These are phyloP conservation scores for Caenorhabditis imperialis DNA, from an alignment of 2,888 invertebrate genomes.

Conservation along the genomic window DNA sequence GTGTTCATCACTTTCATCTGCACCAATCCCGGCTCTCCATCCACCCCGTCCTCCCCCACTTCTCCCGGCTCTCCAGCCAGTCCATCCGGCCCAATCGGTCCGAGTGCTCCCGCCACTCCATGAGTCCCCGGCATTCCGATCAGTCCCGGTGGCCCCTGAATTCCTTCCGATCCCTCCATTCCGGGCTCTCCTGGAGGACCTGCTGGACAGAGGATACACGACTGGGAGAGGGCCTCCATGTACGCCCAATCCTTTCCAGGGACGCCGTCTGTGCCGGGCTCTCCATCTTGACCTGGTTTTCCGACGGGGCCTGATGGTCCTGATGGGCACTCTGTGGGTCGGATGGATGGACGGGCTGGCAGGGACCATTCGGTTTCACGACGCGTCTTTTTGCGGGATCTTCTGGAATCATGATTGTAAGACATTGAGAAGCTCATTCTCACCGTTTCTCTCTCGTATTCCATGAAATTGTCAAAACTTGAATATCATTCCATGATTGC, in stretches of 20 bases:
- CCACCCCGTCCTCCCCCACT: slow-evolving; percentile 27
- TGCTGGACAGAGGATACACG: slow-evolving; percentile 37
- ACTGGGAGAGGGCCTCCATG: slow-evolving; percentile 14
- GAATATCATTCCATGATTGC: slow-evolving; percentile 23
- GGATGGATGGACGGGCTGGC: slow-evolving; percentile 18
- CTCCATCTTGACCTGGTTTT: slow-evolving; percentile 26
- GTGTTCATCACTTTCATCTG: slow-evolving; percentile 29
- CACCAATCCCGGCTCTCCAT: slow-evolving; percentile 23
- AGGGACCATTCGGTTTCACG: slow-evolving; percentile 10
- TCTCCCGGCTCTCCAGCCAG: slow-evolving; percentile 13
- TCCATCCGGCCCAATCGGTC: slow-evolving; percentile 16
- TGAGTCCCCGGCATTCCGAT: slow-evolving; percentile 11
- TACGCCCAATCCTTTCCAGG: slow-evolving; percentile 27
- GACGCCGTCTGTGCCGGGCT: slow-evolving; percentile 28
- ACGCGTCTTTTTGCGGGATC: slow-evolving; percentile 5
- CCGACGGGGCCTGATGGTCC: slow-evolving; percentile 26
- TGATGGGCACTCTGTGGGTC: slow-evolving; percentile 30
- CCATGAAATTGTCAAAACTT: slow-evolving; percentile 13
- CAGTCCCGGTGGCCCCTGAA: slow-evolving; percentile 25
- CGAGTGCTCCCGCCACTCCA: slow-evolving; percentile 25
- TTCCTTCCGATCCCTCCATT: slow-evolving; percentile 36
- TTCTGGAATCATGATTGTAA: slow-evolving; percentile 4
- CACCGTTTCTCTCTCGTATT: slow-evolving; percentile 37
- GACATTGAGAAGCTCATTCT: not conserved
- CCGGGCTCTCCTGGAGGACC: slow-evolving; percentile 40